Conservation (phyloP, 2,113 vertebrate species). For the Bufo gargarizans region DNA sequence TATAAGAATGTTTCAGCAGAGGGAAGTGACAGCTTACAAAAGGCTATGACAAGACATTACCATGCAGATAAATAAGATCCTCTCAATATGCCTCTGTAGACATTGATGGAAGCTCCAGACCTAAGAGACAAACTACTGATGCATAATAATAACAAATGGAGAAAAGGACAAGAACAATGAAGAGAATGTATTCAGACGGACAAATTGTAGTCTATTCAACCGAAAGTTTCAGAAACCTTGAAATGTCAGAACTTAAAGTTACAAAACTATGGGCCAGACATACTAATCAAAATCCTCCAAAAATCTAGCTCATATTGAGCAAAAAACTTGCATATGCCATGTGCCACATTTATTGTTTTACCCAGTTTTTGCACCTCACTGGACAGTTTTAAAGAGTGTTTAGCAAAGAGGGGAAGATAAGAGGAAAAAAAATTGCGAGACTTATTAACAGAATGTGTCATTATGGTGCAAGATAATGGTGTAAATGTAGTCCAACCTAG, state of each 20-base stretch:
- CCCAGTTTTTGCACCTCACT: too few species aligned
- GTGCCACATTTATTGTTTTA: too few species aligned
- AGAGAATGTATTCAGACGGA: not conserved
- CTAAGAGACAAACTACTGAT: conserved; percentile 7
- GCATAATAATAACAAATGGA: conserved; percentile 7
- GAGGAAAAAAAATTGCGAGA: too few species aligned
- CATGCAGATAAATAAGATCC: not conserved
- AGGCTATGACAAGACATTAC: conserved; percentile 14
- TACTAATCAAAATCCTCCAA: too few species aligned
- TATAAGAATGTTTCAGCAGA: not conserved
- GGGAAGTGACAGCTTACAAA: not conserved
- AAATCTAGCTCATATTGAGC: too few species aligned
- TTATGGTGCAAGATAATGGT: too few species aligned
- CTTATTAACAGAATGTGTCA: too few species aligned
- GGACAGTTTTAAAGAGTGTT: too few species aligned
- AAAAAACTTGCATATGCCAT: too few species aligned
- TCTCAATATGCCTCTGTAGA: not conserved
- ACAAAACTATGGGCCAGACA: not conserved
- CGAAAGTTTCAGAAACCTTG: not conserved
- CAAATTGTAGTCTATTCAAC: not conserved
- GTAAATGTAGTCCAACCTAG: too few species aligned
- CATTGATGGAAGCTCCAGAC: conserved; percentile 6
- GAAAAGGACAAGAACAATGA: conserved; percentile 10
- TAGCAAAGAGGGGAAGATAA: too few species aligned
- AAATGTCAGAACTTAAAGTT: not conserved